Evolutionary conservation across 1,140 invertebrate species (phyloP).

Genomic region (Cecropterus lyciades): DNA sequence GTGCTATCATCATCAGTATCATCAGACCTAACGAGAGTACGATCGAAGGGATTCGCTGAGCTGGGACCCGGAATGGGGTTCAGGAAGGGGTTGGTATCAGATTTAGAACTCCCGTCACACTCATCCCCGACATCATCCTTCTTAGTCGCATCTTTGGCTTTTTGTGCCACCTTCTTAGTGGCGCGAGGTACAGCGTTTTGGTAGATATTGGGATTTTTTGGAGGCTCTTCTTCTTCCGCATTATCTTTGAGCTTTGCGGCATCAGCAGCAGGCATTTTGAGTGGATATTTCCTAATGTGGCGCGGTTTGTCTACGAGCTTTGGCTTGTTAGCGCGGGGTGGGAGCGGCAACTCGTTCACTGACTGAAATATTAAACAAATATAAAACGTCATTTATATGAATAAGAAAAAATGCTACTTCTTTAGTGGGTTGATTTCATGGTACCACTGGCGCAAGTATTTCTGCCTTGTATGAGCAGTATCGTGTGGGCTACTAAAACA

Average conservation of each 20-base stretch:
- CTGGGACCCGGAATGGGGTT: conserved; percentile 34
- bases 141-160: not conserved
- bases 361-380: conserved; percentile 43
- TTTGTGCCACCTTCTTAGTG: not conserved
- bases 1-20: conserved; percentile 6
- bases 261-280: conserved; percentile 48
- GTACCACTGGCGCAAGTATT: no score
- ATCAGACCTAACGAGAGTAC: not conserved
- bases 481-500: no score
- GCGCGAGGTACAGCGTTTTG: conserved; percentile 50
- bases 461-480: no score
- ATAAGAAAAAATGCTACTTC: no score
- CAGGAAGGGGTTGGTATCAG: conserved; percentile 55
- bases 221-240: not conserved
- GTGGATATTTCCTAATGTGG: conserved; percentile 69
- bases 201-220: conserved; percentile 48
- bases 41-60: conserved; percentile 48
- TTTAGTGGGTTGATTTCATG: no score
- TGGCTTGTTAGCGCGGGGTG: conserved; percentile 62
- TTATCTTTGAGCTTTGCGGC: not conserved
- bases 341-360: conserved; percentile 59
- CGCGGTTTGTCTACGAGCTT: conserved; percentile 70
- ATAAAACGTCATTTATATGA: no score
- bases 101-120: conserved; percentile 46
- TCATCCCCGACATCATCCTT: conserved; percentile 39